Evolutionary conservation across 2,797 vertebrate genomes (phyloP), one percentile per base, ranked within the genome.

Genomic region (Chloroceryle inda): DNA sequence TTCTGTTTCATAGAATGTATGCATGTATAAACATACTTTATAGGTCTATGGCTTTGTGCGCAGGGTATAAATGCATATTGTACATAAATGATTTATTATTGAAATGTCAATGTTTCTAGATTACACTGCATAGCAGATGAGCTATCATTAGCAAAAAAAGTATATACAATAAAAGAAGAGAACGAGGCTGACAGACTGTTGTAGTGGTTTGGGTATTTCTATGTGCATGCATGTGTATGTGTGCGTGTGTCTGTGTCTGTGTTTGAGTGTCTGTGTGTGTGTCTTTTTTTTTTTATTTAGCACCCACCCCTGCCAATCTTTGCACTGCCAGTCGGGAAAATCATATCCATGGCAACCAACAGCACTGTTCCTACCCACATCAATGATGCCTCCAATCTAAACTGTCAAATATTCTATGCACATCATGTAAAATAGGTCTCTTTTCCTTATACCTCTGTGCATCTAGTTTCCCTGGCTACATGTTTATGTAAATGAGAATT

Each of bases 341-440:
- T 96, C 94, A 98, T 98, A 98, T 98, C 98, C 98, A 98, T 98
- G 97, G 97, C 97, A 98, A 98, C 97, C 67, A 98, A 76, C 94
- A 74, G 97, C 97, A 98, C 96, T 96, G 94, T 97, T 98, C 94
- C 96, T 97, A 97, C 94, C 96, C 97, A 98, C 96, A 97, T 97
- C 97, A 98, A 88, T 96, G 96, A 98, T 11, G 72, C 97, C 97
- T 98, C 97, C 97, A 98, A 96, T 98, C 97, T 97, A 97, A 98
- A 97, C 97, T 97, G 95, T 98, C 97, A 98, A 98, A 98, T 98
- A 98, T 99, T 98, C 98, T 98, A 99, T 99, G 98, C 98, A 98
- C 97, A 94, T 98, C 98, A 98, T 99, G 98, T 98, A 99, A 99
- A 99, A 98, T 99, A 98, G 98, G 98, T 98, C 98, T 99, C 97